Base-by-base conservation (phyloP, 1,140 invertebrate genomes). In the Aphis gossypii region DNA sequence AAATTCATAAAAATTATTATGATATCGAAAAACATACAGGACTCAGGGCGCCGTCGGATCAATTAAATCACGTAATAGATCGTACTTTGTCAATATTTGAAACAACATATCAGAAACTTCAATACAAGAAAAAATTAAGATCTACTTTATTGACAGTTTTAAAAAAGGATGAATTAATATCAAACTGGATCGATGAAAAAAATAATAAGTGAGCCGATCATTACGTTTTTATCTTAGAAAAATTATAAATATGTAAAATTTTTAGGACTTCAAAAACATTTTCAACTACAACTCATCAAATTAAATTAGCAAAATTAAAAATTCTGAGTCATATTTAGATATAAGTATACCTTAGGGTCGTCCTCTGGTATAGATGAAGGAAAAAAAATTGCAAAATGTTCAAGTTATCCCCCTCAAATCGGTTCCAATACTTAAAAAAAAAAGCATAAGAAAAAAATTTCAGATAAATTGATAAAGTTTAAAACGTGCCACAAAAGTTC, bases 191-290 rank as follows among this genome's bases (percentile, higher is more conserved):
- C 6, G 18, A 89, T 11, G 51, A 90, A 41, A 90, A 90, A 20
- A 89, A n/a, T 54, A 89, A 89, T 38, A 89, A 89, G 30, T 90
- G 88, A 35, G 88, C 48, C 0, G 88, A 90, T 30, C 88, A 90
- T 90, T 90, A 90, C 25, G 51, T 90, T 90, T 90, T 90, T 90
- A 90, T 90, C 0, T 56, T 90, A 41, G 51, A 90, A 90, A 90
- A 90, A 90, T 60, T 60, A 41, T 89, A 56, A 89, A 89, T 54
- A 21, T 89, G 87, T 89, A 87, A 46, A 87, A 87, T 87, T 48
- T 87, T 88, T 88, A 89, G 87, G 35, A 90, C 21, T 48, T 48
- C 84, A 87, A 87, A 48, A 48, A 87, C 2, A 48, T 87, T n/a
- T 46, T 87, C 84, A 46, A 87, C 44, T 48, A 87, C 84, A n/a